Conservation (phyloP, 2,888 invertebrate genomes). For the Schizaphis graminum region DNA sequence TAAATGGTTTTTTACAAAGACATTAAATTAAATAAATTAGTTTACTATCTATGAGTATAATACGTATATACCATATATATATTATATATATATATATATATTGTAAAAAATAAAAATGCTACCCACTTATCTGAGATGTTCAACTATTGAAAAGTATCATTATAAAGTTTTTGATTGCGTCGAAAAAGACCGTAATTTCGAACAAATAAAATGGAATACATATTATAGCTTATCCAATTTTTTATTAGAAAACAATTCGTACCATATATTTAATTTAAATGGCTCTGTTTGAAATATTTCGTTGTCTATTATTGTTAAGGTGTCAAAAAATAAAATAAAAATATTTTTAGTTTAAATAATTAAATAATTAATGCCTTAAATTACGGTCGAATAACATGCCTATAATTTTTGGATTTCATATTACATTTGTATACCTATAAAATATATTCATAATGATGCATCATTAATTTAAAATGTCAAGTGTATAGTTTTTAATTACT, state of each 20-base stretch:
- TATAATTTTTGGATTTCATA: neutral
- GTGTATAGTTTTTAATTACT: constrained; percentile 57
- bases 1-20: neutral
- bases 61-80: too few relatives aligned
- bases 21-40: neutral
- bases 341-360: neutral
- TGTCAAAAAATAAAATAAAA: constrained; percentile 3
- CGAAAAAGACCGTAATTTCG: neutral
- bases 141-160: neutral
- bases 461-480: constrained; percentile 48
- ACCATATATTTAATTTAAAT: neutral
- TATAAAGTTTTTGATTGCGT: neutral
- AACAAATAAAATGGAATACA: neutral
- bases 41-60: neutral
- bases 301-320: neutral
- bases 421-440: neutral
- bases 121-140: neutral
- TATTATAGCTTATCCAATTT: neutral
- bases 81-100: neutral
- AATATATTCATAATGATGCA: constrained; percentile 12
- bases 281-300: neutral
- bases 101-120: neutral
- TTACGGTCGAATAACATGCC: neutral
- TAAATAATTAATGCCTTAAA: neutral
- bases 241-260: neutral